Conservation (phyloP, 2,797 vertebrate species). For the Myotis pilosus region DNA sequence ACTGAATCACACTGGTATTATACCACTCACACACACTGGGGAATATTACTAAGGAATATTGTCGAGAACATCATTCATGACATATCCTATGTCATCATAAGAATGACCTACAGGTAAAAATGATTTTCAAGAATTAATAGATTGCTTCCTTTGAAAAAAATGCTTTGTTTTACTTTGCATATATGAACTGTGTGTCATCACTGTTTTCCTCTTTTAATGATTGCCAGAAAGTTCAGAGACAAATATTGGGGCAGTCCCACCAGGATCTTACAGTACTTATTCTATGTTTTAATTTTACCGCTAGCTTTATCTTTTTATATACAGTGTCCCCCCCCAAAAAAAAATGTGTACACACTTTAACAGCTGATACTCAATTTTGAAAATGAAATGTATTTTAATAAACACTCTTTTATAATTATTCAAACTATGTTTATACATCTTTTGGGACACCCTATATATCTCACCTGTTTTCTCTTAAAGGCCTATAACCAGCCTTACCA, state of each 20-base stretch:
- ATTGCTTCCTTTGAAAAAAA: neutral
- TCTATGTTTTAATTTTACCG: neutral
- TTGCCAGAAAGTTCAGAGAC: conserved; percentile 7
- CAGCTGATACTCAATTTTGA: too few relatives aligned
- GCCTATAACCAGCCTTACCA: neutral
- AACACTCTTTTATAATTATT: too few relatives aligned
- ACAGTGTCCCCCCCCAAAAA: too few relatives aligned
- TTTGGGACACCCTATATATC: too few relatives aligned
- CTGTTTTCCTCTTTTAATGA: neutral
- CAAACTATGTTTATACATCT: too few relatives aligned
- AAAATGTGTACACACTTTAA: too few relatives aligned
- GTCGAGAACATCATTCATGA: neutral
- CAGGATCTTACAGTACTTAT: neutral
- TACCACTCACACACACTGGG: neutral
- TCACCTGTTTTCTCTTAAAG: neutral
- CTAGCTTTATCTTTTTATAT: neutral
- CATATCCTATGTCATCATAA: neutral
- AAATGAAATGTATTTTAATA: too few relatives aligned
- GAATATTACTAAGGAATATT: neutral
- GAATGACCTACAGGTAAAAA: neutral
- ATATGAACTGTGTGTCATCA: neutral
- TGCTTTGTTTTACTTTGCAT: neutral
- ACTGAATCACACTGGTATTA: neutral
- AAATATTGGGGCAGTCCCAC: neutral
- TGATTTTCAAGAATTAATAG: neutral